Base-by-base conservation (phyloP, 2,113 vertebrate genomes). In the Phycodurus eques region DNA sequence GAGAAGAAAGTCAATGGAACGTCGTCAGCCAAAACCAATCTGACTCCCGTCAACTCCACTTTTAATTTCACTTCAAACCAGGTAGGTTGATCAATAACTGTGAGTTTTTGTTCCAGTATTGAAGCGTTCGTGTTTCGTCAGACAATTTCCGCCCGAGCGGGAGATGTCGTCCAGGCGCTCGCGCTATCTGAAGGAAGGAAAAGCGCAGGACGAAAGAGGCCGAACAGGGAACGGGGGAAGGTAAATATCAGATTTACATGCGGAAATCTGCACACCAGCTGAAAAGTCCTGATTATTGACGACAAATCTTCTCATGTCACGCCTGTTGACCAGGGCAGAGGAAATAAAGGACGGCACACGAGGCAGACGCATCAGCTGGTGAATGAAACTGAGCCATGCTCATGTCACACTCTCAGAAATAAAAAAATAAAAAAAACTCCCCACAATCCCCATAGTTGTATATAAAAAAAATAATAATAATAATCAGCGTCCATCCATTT, bases 321-420 rank as follows among this genome's bases (percentile, higher is more conserved):
- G 60, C 88, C 80, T 90, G 71, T 84, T 86, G 88, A 92, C 88
- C 88, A 94, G 93, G 93, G 90, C 81, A 93, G 92, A 91, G 90
- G 91, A 88, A 92, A 90, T 85, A 91, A 92, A 91, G 89, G 92
- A 91, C 89, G 93, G 54, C 91, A 90, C 83, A 91, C 92, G 87
- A 93, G 90, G 75, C 92, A 93, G 82, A 91, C 89, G 85, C 88
- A 91, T 31, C 87, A 77, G 79, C 89, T 89, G 92, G 93, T 94
- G 93, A 94, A 92, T 91, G 82, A 77, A 85, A 87, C 62, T 60
- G 15, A 11, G 22, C 27, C 17, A 51, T 19, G 49, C 49, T 51
- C 76, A 73, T 9, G 13, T 49, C 60, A 69, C 54, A 66, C 66
- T 19, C 71, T 15, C 12, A 46, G 2, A 46, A 46, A 46, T 13